A percentile compares a stretch with the other conserved stretches of the same genome.
Evolutionary conservation across 2,888 invertebrate species (phyloP).

Genomic region (Caenorhabditis becei): DNA sequence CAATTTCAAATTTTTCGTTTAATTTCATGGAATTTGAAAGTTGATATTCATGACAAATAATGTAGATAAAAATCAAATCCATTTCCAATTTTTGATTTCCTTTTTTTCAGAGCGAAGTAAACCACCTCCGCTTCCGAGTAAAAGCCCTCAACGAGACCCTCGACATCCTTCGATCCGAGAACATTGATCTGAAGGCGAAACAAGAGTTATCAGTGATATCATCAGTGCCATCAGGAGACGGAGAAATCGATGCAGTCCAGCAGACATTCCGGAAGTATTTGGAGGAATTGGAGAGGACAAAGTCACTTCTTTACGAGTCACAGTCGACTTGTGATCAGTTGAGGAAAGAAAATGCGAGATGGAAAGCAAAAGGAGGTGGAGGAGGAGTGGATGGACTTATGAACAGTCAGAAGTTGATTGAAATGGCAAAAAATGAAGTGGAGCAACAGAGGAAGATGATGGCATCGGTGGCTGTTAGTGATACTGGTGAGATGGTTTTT

Average conservation of each 20-base stretch:
- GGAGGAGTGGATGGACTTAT: constrained; percentile 16
- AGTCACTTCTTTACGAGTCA: constrained; percentile 91
- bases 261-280: constrained; percentile 62
- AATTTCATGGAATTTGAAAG: background rate
- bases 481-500: constrained; percentile 76
- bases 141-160: constrained; percentile 96
- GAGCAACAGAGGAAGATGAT: constrained; percentile 72
- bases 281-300: constrained; percentile 70
- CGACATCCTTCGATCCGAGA: constrained; percentile 89
- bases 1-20: too few relatives aligned
- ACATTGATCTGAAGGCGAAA: constrained; percentile 88
- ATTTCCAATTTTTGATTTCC: too few relatives aligned
- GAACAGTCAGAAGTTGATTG: constrained; percentile 65
- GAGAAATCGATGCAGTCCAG: constrained; percentile 59
- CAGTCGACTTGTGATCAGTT: constrained; percentile 89
- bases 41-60: too few relatives aligned
- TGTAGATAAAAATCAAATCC: too few relatives aligned
- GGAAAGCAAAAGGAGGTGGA: constrained; percentile 56
- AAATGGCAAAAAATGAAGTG: constrained; percentile 70
- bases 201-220: constrained; percentile 49
- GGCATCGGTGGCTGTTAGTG: constrained; percentile 63
- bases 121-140: constrained; percentile 90
- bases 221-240: constrained; percentile 1
- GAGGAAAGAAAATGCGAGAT: constrained; percentile 82
- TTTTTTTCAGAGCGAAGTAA: constrained; percentile 91